phyloP scores from a whole-genome alignment of 2,888 invertebrate species.

The Agrochola lota region DNA sequence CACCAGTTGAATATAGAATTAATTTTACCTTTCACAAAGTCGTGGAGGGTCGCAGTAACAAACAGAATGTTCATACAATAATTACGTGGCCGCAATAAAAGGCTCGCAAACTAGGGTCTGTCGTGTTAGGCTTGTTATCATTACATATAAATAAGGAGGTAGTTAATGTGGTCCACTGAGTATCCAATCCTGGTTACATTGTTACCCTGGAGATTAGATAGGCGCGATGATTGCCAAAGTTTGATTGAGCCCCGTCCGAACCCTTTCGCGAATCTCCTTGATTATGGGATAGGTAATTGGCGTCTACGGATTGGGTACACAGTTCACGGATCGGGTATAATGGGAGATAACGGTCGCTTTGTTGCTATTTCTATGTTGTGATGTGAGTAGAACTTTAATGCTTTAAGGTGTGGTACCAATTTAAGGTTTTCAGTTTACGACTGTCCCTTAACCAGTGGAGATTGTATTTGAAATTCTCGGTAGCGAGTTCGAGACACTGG shows the following conservation, averaged over 20 bases:
- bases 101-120: conserved; percentile 46
- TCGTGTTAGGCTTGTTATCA: conserved; percentile 78
- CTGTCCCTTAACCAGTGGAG: neutral
- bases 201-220: conserved; percentile 87
- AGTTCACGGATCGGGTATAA: conserved; percentile 73
- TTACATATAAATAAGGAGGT: conserved; percentile 82
- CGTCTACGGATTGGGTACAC: conserved; percentile 76
- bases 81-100: conserved; percentile 63
- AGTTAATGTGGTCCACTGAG: conserved; percentile 83
- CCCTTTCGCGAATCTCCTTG: conserved; percentile 85
- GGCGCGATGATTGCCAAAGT: conserved; percentile 88
- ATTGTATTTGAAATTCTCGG: neutral
- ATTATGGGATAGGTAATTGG: conserved; percentile 85
- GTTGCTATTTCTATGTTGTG: conserved; percentile 62
- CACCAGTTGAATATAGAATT: conserved; percentile 57
- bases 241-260: conserved; percentile 87
- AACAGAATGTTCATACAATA: conserved; percentile 59
- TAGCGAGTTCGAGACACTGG: neutral
- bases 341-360: conserved; percentile 70
- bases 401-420: conserved; percentile 46
- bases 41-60: conserved; percentile 31
- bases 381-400: conserved; percentile 42
- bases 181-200: conserved; percentile 85
- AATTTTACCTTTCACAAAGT: conserved; percentile 43
- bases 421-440: conserved; percentile 27